Evolutionary conservation across 1,140 invertebrate species (phyloP), one percentile per base, ranked within the genome.

Genomic region (Hirudo medicinalis): DNA sequence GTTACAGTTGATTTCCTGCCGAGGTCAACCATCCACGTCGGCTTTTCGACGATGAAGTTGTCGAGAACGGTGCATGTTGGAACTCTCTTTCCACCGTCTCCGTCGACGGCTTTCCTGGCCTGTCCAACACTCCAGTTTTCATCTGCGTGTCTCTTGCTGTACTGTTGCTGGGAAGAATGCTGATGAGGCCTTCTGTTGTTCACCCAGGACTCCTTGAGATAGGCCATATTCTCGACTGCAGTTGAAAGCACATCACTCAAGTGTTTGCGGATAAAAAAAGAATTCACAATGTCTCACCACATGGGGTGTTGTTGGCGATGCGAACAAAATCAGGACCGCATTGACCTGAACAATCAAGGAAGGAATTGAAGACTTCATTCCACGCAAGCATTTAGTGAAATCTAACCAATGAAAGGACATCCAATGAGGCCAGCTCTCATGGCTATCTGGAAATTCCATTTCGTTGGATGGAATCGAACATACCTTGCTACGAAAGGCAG

Each of bases 11-110:
- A 76, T 69, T 80, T 82, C 57, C 76, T 76, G 29, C 84, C 84
- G 40, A 86, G 77, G 75, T 86, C 85, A 9, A 86, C 84, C 78
- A 85, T 85, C 85, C 84, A 85, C 32, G 85, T 80, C 0, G 85
- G 85, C 36, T 82, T 80, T 32, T 85, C 84, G 0, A 84, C 84
- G 75, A 85, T 84, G 71, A 84, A 85, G 77, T 86, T 86, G 76
- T 86, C 85, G 43, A 86, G 76, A 22, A 85, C 82, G 55, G 85
- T 83, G 75, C 85, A 86, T 20, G 79, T 78, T 80, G 77, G 9
- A 85, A 77, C 19, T 78, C 78, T 8, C 77, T 78, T 71, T 84
- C 79, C 54, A 20, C 13, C 57, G 25, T 76, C 83, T 76, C 85
- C 85, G 81, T 85, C 85, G 22, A 86, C 82, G 0, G 85, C 85